Percentiles rank a stretch among this genome's conserved stretches.
phyloP scores from a whole-genome alignment of 2,888 invertebrate species.

The Epinotia ramella region DNA sequence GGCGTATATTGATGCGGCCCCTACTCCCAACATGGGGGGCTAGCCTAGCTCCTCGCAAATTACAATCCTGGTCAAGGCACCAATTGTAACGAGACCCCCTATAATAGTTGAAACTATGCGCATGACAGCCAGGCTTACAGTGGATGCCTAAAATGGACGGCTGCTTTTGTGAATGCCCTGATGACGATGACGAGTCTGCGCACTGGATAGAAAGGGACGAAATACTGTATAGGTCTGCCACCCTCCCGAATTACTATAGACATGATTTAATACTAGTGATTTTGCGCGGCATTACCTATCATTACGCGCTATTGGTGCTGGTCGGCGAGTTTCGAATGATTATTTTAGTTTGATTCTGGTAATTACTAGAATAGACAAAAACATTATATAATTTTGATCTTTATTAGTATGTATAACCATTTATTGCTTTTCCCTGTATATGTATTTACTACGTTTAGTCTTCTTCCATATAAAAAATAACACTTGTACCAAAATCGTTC shows the following conservation, averaged over 20 bases:
- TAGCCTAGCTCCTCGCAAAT: background rate
- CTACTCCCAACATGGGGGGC: conserved; percentile 54
- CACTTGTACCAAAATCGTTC: background rate
- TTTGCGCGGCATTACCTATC: conserved; percentile 59
- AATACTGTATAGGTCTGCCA: conserved; percentile 46
- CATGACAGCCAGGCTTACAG: background rate
- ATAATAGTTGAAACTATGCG: background rate
- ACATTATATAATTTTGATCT: background rate
- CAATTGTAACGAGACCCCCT: background rate
- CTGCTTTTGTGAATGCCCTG: conserved; percentile 56
- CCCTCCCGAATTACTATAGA: conserved; percentile 52
- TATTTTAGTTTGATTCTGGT: conserved; percentile 6
- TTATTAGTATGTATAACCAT: background rate
- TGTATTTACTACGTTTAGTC: background rate
- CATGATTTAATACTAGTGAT: conserved; percentile 66
- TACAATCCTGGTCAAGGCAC: background rate
- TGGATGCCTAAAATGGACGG: background rate
- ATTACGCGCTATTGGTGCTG: conserved; percentile 55
- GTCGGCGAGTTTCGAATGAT: background rate
- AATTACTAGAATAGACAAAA: background rate
- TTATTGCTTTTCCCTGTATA: background rate
- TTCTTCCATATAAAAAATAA: background rate
- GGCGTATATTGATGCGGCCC: conserved; percentile 75
- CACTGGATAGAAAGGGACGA: conserved; percentile 69
- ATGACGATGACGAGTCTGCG: conserved; percentile 80